Evolutionary conservation across 1,140 invertebrate species (phyloP).

Genomic region (Fopius arisanus): DNA sequence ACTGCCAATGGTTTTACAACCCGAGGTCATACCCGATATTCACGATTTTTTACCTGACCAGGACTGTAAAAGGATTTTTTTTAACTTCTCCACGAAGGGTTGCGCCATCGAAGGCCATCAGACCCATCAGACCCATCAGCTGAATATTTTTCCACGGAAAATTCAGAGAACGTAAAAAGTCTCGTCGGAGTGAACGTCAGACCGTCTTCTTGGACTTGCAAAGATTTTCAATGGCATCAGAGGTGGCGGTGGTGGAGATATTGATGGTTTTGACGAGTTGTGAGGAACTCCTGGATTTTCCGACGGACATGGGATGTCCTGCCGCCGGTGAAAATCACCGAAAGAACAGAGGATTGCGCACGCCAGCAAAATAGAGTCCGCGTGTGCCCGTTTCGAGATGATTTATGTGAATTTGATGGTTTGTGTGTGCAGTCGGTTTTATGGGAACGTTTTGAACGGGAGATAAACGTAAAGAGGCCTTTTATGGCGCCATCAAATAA

Average conservation of each 20-base stretch:
- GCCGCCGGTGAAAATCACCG: conserved; percentile 36
- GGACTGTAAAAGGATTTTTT: neutral
- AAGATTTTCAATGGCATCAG: no score
- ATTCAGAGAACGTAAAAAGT: no score
- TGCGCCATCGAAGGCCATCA: neutral
- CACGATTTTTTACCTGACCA: neutral
- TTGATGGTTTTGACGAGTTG: no score
- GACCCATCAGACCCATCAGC: neutral
- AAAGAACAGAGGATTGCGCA: conserved; percentile 34
- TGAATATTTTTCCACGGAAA: no score
- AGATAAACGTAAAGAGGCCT: conserved; percentile 67
- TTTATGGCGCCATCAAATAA: conserved; percentile 68
- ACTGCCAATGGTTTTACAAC: neutral
- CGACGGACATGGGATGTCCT: neutral
- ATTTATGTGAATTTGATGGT: conserved; percentile 63
- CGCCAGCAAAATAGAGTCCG: conserved; percentile 21
- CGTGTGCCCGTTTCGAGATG: conserved; percentile 51
- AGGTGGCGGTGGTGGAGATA: no score
- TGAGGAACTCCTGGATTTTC: neutral
- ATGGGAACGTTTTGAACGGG: conserved; percentile 64
- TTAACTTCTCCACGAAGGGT: neutral
- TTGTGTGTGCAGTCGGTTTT: conserved; percentile 62
- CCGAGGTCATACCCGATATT: neutral
- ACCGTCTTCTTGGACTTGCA: no score
- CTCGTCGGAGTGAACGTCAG: no score